phyloP scores from a whole-genome alignment of 2,113 vertebrate species.

The Ariopsis seemanni region DNA sequence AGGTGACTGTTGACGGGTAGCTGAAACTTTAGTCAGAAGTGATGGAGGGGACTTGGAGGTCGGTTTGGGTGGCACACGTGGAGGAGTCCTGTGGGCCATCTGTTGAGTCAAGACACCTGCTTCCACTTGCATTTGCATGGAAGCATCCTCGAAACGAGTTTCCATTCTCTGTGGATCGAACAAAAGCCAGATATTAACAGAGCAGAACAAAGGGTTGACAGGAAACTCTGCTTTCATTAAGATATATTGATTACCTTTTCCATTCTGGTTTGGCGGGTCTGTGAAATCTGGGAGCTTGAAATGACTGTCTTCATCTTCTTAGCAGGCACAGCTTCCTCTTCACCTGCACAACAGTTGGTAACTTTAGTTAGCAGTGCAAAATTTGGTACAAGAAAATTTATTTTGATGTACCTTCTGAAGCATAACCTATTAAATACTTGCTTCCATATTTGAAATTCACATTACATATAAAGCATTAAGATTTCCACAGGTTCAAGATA shows the following conservation, averaged over 20 bases:
- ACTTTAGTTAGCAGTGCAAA: not conserved
- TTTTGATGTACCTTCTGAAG: not conserved
- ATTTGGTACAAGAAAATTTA: not conserved
- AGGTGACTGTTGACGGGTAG: conserved; percentile 89
- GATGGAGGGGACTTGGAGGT: conserved; percentile 87
- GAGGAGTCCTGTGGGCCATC: conserved; percentile 91
- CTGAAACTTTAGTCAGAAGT: conserved; percentile 77
- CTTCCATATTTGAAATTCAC: not conserved
- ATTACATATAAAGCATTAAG: not conserved
- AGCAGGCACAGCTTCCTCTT: conserved; percentile 88
- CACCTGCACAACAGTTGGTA: conserved; percentile 70
- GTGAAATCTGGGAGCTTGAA: conserved; percentile 90
- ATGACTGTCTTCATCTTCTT: conserved; percentile 95
- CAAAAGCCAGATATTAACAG: not conserved
- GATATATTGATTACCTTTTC: conserved; percentile 79
- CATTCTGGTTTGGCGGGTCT: conserved; percentile 83
- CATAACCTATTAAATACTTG: not conserved
- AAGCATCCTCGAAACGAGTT: conserved; percentile 83
- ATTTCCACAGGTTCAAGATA: conserved; percentile 1
- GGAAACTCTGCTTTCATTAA: not conserved
- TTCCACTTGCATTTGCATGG: conserved; percentile 86
- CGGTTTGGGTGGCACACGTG: conserved; percentile 88
- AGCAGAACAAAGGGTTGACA: too few relatives aligned
- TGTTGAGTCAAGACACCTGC: conserved; percentile 78
- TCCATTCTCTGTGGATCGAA: conserved; percentile 80